Percentiles rank a stretch among this genome's conserved stretches.
Evolutionary conservation across 2,797 vertebrate species (phyloP).

Genomic region (Xenops minutus): DNA sequence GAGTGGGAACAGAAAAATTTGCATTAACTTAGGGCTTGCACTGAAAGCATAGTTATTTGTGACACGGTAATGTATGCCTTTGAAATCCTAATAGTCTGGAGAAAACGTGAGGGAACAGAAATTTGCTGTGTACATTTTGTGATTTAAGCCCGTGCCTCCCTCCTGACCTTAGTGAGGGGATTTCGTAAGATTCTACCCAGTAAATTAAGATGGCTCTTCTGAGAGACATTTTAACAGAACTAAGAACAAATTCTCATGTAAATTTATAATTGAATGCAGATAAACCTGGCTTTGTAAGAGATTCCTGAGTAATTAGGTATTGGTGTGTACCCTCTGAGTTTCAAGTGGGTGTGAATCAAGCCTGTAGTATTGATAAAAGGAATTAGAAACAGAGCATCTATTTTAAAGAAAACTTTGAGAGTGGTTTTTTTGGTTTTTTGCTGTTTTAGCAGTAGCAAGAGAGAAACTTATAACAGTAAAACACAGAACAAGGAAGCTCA

Average conservation of each 20-base stretch:
- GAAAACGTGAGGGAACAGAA: background rate
- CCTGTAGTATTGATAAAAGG: background rate
- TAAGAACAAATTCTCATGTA: background rate
- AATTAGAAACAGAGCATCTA: background rate
- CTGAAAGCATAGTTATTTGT: background rate
- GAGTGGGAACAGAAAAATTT: rapidly evolving
- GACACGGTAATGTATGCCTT: background rate
- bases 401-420: background rate
- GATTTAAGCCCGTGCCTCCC: background rate
- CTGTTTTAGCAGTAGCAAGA: background rate
- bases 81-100: background rate
- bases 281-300: background rate
- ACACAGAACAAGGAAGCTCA: background rate
- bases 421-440: background rate
- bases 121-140: background rate
- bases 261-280: background rate
- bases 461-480: background rate
- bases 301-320: background rate
- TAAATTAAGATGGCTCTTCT: background rate
- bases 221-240: background rate
- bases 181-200: background rate
- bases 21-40: background rate
- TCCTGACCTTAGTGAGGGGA: background rate
- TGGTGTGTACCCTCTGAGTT: background rate
- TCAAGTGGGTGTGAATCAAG: background rate